These are phyloP conservation scores for Chrysomallon squamiferum DNA, from an alignment of 1,140 invertebrate species.

Conservation along the genomic window DNA sequence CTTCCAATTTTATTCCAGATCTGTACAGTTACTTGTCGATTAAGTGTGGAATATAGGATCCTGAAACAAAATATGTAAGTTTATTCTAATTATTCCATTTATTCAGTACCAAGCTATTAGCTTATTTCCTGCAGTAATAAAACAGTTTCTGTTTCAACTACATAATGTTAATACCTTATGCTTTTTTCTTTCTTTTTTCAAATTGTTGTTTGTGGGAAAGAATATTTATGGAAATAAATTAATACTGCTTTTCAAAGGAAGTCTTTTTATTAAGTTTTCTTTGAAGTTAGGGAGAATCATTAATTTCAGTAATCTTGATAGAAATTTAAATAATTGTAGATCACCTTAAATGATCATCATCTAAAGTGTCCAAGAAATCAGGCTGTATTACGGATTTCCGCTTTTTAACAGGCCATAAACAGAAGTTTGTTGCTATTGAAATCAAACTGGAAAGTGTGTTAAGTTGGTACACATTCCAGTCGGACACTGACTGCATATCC, in stretches of 20 bases:
- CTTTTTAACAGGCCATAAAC: neutral
- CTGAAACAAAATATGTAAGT: neutral
- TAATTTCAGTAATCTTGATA: no score
- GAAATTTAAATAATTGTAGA: no score
- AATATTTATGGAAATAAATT: no score
- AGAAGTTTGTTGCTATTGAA: conserved; percentile 4
- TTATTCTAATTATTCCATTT: neutral
- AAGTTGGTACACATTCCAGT: conserved; percentile 1
- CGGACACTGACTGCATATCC: neutral
- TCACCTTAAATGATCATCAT: conserved; percentile 3
- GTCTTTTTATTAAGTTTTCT: no score
- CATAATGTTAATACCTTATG: no score
- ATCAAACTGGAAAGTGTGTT: neutral
- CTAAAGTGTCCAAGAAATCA: neutral
- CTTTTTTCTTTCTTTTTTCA: no score
- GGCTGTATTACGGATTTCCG: neutral
- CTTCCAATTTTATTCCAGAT: neutral
- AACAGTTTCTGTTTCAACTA: no score
- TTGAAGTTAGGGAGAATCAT: no score
- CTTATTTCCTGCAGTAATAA: no score
- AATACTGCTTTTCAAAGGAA: no score
- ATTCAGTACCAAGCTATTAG: neutral
- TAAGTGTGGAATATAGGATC: neutral
- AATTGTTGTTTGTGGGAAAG: no score
- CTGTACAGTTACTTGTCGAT: neutral